A percentile compares a stretch with the other conserved stretches of the same genome.
Conservation (phyloP, 2,797 vertebrate genomes). For the Melopsittacus undulatus region DNA sequence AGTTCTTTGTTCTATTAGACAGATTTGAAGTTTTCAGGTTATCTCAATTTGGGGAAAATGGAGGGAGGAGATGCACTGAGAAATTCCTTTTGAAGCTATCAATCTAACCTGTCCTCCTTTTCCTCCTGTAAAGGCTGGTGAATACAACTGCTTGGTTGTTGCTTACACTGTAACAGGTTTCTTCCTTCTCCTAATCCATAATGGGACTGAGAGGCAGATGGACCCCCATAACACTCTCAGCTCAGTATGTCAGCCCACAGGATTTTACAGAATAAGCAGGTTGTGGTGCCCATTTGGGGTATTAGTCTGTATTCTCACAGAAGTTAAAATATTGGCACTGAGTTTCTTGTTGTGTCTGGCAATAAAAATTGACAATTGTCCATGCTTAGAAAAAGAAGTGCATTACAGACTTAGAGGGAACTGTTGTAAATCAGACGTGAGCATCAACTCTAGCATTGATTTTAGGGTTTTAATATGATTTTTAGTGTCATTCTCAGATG, state of each 20-base stretch:
- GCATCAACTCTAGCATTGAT: neutral
- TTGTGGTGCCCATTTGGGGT: neutral
- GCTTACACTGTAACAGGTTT: neutral
- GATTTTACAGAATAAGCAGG: neutral
- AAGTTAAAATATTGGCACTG: neutral
- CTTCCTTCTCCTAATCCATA: neutral
- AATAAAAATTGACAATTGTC: neutral
- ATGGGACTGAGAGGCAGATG: neutral
- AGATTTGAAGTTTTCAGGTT: neutral
- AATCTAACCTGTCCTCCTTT: neutral
- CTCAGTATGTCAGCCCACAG: neutral
- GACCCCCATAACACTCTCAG: neutral
- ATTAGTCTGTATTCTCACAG: neutral
- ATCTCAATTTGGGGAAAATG: neutral
- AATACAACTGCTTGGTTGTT: neutral
- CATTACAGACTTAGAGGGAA: neutral
- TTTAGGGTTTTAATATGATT: neutral
- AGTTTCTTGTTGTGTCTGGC: neutral
- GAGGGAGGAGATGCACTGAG: neutral
- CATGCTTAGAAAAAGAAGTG: neutral
- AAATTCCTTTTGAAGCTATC: neutral
- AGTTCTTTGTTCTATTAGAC: neutral
- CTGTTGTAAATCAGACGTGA: neutral
- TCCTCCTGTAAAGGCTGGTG: neutral
- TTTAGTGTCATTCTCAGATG: neutral